Base-by-base conservation (phyloP, 1,140 invertebrate genomes). In the Hyposmocoma kahamanoa region DNA sequence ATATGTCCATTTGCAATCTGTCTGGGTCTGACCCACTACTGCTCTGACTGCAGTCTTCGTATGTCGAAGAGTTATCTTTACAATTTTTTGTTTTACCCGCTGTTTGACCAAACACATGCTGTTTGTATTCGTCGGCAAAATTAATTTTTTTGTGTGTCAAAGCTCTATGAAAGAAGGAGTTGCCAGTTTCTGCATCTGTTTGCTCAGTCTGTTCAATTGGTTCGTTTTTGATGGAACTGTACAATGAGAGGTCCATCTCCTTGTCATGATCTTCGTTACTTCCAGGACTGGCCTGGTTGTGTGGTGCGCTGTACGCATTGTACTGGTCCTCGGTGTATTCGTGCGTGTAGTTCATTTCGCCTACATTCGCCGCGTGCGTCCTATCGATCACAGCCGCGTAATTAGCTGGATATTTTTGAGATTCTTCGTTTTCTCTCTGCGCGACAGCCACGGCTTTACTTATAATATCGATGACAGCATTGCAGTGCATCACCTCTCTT, bases 21-120 rank as follows among this genome's bases (percentile, higher is more conserved):
- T 87, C 86, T 1, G 86, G 86, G 56, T 87, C 86, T 1, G 86
- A 87, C 3, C 79, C 84, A 47, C 84, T 87, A 66, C 84, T 87
- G 59, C 86, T 87, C 43, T 82, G 84, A 54, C 84, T 87, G 63
- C 79, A 83, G 10, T 87, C 84, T 46, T 87, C 86, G 49, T 86
- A 87, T 3, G 80, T 66, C 10, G 74, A 68, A 5, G 70, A 57
- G 49, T 68, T 83, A 22, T 81, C 79, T 52, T 79, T 77, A 20
- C 63, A 36, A 21, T 55, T 59, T 52, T 75, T 76, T 32, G 66
- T 51, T 17, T 38, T 10, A 1, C 18, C 18, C 4, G 50, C 60
- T 8, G 67, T 26, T 5, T 67, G 63, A 1, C 67, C 65, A 38
- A 65, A 77, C 2, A 73, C 52, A 26, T 80, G 74, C 43, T 75